These are phyloP conservation scores for Drosophila histrio DNA, from an alignment of 2,888 invertebrate species.

Conservation along the genomic window DNA sequence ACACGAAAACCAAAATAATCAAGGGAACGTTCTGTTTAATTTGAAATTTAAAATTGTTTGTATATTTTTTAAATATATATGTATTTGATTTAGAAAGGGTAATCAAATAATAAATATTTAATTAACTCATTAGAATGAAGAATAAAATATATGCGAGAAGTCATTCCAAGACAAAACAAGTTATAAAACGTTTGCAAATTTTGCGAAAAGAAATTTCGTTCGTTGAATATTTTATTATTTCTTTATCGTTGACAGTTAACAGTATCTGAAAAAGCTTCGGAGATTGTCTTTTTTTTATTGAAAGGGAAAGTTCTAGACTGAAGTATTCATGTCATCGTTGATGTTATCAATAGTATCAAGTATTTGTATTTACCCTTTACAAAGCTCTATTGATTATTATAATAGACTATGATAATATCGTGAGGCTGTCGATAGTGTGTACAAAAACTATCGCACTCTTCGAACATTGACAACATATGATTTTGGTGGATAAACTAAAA, in stretches of 20 bases:
- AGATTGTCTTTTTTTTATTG: neutral
- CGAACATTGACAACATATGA: no score
- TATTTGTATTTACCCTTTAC: no score
- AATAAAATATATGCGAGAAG: conserved; percentile 1
- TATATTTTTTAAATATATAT: neutral
- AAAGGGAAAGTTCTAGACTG: neutral
- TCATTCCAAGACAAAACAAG: neutral
- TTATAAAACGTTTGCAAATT: neutral
- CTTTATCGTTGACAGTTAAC: neutral
- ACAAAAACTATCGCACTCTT: no score
- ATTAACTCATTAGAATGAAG: conserved; percentile 13
- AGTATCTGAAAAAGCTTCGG: no score
- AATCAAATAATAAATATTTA: conserved; percentile 9
- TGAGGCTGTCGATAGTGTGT: no score
- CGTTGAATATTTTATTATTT: conserved; percentile 1
- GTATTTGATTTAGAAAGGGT: neutral
- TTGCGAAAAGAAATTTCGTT: neutral
- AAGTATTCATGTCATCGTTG: no score
- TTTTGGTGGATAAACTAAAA: no score
- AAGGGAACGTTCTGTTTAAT: neutral
- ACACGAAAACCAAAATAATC: neutral
- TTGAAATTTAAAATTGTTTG: neutral
- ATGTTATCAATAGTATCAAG: no score
- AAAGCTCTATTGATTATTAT: no score
- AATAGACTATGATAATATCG: no score